A percentile compares a stretch with the other conserved stretches of the same genome.
These are phyloP conservation scores for Donacobius atricapilla DNA, from an alignment of 2,113 vertebrate species.

Conservation along the genomic window DNA sequence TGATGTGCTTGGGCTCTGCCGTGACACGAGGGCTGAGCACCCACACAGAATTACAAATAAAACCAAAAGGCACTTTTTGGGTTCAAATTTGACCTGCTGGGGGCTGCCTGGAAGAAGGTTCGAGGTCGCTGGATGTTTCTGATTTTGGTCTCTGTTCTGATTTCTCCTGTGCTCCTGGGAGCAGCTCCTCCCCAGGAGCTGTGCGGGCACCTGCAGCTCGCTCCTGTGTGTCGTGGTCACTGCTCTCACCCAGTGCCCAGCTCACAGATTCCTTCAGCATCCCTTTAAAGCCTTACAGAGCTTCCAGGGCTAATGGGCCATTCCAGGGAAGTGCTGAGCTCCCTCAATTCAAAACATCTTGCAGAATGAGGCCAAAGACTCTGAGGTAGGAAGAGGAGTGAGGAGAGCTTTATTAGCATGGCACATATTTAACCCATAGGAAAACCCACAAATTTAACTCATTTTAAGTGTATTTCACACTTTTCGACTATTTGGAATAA, in stretches of 20 bases:
- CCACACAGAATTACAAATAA: neutral
- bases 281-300: neutral
- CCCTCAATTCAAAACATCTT: conserved; percentile 5
- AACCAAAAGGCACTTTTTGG: neutral
- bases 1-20: neutral
- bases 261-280: neutral
- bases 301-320: neutral
- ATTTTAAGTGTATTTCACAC: conserved; percentile 60
- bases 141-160: neutral
- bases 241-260: accelerated
- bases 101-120: neutral
- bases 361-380: conserved; percentile 32
- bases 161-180: neutral
- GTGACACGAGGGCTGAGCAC: accelerated
- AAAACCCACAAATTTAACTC: conserved; percentile 48
- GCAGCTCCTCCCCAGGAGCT: neutral
- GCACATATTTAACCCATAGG: conserved; percentile 51
- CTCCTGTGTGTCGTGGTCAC: accelerated
- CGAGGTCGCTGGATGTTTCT: neutral
- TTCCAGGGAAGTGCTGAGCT: conserved; percentile 8
- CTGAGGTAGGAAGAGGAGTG: conserved; percentile 21
- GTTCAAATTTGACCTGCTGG: neutral
- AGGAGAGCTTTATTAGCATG: conserved; percentile 44
- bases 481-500: conserved; percentile 55
- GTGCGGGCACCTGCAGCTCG: neutral